Evolutionary conservation across 2,888 invertebrate genomes (phyloP).

Genomic region (Aphodius sticticus): DNA sequence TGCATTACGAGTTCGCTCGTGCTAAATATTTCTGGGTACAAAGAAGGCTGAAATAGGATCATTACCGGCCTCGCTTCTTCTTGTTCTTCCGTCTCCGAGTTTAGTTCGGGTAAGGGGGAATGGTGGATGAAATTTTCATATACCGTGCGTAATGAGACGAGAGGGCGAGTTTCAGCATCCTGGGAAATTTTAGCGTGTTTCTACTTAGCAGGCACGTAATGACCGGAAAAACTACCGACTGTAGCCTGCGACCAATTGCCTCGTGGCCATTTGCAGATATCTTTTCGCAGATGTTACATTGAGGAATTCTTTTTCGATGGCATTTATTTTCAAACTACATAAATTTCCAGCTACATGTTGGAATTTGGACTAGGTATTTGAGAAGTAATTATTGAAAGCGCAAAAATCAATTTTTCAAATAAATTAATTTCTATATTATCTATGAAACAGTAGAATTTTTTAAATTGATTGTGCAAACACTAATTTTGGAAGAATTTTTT

Average conservation of each 20-base stretch:
- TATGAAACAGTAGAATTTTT: too few species aligned
- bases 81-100: constrained; percentile 4
- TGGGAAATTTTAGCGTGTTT: constrained; percentile 4
- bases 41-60: not conserved
- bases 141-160: constrained; percentile 4
- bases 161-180: constrained; percentile 4
- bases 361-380: too few species aligned
- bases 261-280: not conserved
- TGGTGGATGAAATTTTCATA: not conserved
- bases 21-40: not conserved
- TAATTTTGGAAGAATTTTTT: too few species aligned
- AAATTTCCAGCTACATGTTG: too few species aligned
- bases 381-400: too few species aligned
- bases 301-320: not conserved
- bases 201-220: not conserved
- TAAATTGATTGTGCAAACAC: too few species aligned
- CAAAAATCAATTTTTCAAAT: too few species aligned
- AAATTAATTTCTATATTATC: too few species aligned
- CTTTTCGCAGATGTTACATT: not conserved
- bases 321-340: not conserved
- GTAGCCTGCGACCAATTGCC: not conserved
- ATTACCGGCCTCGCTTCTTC: not conserved
- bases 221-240: constrained; percentile 4
- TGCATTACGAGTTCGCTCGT: not conserved
- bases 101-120: not conserved